These are phyloP conservation scores for Python bivittatus DNA, from an alignment of 2,113 vertebrate species.

Conservation along the genomic window DNA sequence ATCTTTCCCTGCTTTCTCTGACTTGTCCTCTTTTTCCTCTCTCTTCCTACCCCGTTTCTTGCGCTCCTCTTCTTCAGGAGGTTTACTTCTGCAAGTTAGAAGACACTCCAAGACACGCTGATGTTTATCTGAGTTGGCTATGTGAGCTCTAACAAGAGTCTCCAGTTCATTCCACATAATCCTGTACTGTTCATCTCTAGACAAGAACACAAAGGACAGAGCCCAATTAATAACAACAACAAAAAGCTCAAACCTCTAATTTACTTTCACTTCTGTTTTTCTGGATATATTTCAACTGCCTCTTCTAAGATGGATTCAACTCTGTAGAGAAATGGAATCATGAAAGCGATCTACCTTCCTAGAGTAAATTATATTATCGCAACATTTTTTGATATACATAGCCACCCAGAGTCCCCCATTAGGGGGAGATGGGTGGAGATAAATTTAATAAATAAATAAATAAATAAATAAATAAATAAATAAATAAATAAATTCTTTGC, in stretches of 20 bases:
- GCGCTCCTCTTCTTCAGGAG: constrained; percentile 93
- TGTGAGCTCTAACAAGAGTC: constrained; percentile 92
- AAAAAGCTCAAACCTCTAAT: background rate
- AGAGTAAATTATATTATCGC: background rate
- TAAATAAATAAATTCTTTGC: no score
- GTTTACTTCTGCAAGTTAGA: constrained; percentile 93
- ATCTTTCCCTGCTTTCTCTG: constrained; percentile 88
- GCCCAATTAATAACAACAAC: background rate
- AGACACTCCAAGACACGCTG: constrained; percentile 94
- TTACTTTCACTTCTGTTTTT: background rate
- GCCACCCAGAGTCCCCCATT: no score
- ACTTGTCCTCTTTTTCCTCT: constrained; percentile 93
- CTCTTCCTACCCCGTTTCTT: constrained; percentile 95
- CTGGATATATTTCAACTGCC: background rate
- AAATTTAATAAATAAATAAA: no score
- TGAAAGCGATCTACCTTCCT: background rate
- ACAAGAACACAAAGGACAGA: constrained; percentile 4
- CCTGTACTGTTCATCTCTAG: constrained; percentile 96
- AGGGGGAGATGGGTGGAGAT: no score
- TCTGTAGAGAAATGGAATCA: background rate
- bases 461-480: no score
- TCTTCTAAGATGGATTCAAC: background rate
- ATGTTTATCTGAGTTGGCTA: constrained; percentile 88
- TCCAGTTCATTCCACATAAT: constrained; percentile 99
- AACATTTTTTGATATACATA: background rate